A percentile compares a stretch with the other conserved stretches of the same genome.
These are phyloP conservation scores for Petromus typicus DNA, from an alignment of 2,113 vertebrate species.

Conservation along the genomic window DNA sequence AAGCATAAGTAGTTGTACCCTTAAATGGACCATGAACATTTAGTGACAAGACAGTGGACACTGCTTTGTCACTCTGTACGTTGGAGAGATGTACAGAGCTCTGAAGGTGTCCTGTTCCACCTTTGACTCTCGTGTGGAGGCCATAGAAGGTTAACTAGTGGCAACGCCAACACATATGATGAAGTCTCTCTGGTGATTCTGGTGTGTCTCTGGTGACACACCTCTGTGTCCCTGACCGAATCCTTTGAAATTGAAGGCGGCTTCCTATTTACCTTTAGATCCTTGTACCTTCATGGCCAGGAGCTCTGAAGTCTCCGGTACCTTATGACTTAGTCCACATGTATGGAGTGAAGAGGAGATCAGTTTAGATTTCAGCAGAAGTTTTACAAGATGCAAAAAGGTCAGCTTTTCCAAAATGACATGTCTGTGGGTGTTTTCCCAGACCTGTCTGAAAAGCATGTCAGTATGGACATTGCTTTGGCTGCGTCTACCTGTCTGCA, in stretches of 20 bases:
- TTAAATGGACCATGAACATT: neutral
- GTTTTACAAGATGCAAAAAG: neutral
- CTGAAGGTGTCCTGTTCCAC: neutral
- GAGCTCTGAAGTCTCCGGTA: accelerated
- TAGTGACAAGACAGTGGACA: neutral
- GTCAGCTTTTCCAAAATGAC: neutral
- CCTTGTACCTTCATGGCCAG: accelerated
- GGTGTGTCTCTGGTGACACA: neutral
- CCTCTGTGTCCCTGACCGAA: neutral
- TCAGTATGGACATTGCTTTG: neutral
- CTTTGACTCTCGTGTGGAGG: neutral
- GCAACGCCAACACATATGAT: neutral
- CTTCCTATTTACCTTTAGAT: neutral
- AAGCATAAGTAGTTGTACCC: neutral
- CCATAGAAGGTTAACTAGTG: accelerated
- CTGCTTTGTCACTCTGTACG: neutral
- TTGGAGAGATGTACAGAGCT: neutral
- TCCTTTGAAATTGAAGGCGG: neutral
- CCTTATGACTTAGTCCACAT: neutral
- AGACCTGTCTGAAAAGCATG: constrained; percentile 38
- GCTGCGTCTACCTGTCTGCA: accelerated
- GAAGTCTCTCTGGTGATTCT: neutral
- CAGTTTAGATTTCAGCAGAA: neutral
- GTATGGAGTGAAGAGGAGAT: neutral
- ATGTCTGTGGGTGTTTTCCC: neutral